These are phyloP conservation scores for Microctonus hyperodae DNA, from an alignment of 2,888 invertebrate species.

Conservation along the genomic window DNA sequence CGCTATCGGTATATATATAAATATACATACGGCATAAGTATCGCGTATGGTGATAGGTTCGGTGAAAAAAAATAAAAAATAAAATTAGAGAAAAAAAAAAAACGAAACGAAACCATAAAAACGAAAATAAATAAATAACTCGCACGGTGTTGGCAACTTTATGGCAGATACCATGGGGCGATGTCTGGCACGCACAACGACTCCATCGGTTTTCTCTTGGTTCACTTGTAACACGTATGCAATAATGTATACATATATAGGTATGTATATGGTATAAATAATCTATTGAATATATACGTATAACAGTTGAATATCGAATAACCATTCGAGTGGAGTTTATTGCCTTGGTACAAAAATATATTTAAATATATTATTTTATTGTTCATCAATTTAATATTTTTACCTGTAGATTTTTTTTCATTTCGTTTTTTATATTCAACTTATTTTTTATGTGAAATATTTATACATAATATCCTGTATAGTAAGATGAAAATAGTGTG, in stretches of 20 bases:
- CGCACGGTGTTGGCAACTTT: slow-evolving; percentile 19
- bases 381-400: background rate
- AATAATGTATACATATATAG: background rate
- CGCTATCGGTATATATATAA: too few species aligned
- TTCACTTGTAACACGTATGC: slow-evolving; percentile 8
- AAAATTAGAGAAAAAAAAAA: slow-evolving; percentile 12
- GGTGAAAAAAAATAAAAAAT: slow-evolving; percentile 21
- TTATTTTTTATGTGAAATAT: too few species aligned
- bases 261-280: background rate
- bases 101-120: slow-evolving; percentile 21
- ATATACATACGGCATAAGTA: too few species aligned
- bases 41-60: slow-evolving; percentile 18
- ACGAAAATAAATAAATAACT: slow-evolving; percentile 19
- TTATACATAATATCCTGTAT: too few species aligned
- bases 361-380: background rate
- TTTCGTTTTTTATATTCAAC: too few species aligned
- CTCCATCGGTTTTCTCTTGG: slow-evolving; percentile 33
- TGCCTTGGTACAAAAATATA: background rate
- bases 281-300: slow-evolving; percentile 17
- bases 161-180: slow-evolving; percentile 33
- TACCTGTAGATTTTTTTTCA: background rate
- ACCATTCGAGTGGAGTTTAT: slow-evolving; percentile 35
- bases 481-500: background rate
- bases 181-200: slow-evolving; percentile 36
- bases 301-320: slow-evolving; percentile 37